Evolutionary conservation across 2,888 invertebrate species (phyloP), one percentile per base, ranked within the genome.

Genomic region (Deroplatys truncata): DNA sequence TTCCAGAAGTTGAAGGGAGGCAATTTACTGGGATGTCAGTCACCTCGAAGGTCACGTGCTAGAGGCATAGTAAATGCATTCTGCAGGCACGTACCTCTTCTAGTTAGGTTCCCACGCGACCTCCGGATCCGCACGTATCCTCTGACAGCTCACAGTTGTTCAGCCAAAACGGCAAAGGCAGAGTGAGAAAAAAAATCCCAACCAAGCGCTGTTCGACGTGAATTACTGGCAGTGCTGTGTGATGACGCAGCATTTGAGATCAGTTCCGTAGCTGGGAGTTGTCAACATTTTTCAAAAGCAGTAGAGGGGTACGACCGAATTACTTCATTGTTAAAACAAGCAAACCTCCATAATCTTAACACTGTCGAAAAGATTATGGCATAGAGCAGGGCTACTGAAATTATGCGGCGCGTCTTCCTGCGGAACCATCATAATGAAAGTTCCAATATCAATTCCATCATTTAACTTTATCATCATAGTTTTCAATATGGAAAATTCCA

Each of bases 1-100:
- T 72, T 72, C 56, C 25, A 72, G 56, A 72, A 72, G 20, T 72
- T 72, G 56, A 72, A 72, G 56, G 56, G 25, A 72, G 56, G 56
- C 56, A 72, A 72, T 72, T 72, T 72, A 72, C 56, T 72, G 56
- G 56, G 20, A 72, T 72, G 56, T 72, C 56, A 72, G 56, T 72
- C 56, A 56, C 56, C 56, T 20, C 16, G 56, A 2, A 20, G 49
- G 88, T 84, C 86, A 82, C 89, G 85, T 83, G 85, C 89, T 72
- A 28, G 28, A 82, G 89, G 89, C 86, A 72, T 86, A 82, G 86
- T 86, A 82, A 89, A 89, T 82, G 29, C 29, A 83, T 87, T 87
- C 82, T 43, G 82, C 87, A 43, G 82, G 43, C 87, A 87, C 87
- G 87, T 87, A 87, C n/a, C 82, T 28, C 31, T 72, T 72, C 56